A percentile compares a stretch with the other conserved stretches of the same genome.
Conservation (phyloP, 2,113 vertebrate species). For the Chloropsis hardwickii region DNA sequence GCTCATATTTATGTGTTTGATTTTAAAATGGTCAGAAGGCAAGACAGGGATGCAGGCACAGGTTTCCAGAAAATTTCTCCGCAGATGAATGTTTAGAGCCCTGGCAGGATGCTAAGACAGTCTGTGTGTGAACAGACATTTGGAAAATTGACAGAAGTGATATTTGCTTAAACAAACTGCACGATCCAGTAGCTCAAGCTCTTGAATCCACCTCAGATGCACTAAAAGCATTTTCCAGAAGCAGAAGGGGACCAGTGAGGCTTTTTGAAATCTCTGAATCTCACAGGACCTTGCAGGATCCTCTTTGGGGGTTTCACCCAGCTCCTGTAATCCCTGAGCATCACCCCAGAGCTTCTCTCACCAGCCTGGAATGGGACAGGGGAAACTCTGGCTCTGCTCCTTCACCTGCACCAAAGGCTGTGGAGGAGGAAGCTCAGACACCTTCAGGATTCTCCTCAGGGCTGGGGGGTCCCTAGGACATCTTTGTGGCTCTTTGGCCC, state of each 20-base stretch:
- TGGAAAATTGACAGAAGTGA: slow-evolving; percentile 43
- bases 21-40: slow-evolving; percentile 1
- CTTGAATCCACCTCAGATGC: not conserved
- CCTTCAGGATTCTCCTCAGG: not conserved
- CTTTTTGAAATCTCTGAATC: not conserved
- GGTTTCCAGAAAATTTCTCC: slow-evolving; percentile 6
- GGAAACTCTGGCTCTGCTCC: not conserved
- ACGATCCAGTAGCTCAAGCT: not conserved
- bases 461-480: not conserved
- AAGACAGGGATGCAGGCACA: slow-evolving; percentile 11
- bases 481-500: not conserved
- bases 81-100: not conserved
- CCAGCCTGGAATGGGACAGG: not conserved
- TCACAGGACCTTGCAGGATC: not conserved
- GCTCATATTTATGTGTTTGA: not conserved
- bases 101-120: not conserved
- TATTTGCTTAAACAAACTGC: slow-evolving; percentile 20
- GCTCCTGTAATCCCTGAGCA: not conserved
- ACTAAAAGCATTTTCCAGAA: not conserved
- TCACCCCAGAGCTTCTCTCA: not conserved
- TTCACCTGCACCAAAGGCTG: not conserved
- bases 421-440: not conserved
- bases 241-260: not conserved
- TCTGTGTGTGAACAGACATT: not conserved
- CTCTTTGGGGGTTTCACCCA: not conserved